Evolutionary conservation across 1,140 invertebrate species (phyloP).

Genomic region (Caenorhabditis elegans): WBcel235 BX284602.5:11337001-11337500

Average conservation of each 20-base stretch:
- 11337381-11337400: conserved; percentile 26
- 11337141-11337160: conserved; percentile 46
- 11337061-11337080: conserved; percentile 46
- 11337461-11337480: conserved; percentile 5
- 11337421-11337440: conserved; percentile 44
- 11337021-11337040: conserved; percentile 55
- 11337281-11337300: conserved; percentile 45
- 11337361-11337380: conserved; percentile 36
- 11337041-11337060: conserved; percentile 51
- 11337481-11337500: conserved; percentile 44
- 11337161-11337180: conserved; percentile 53
- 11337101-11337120: conserved; percentile 48
- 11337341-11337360: conserved; percentile 50
- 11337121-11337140: conserved; percentile 46
- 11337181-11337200: conserved; percentile 48
- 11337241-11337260: conserved; percentile 49
- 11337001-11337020: conserved; percentile 54
- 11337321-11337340: conserved; percentile 53
- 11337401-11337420: conserved; percentile 48
- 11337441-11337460: conserved; percentile 43
- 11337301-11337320: conserved; percentile 51
- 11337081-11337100: conserved; percentile 49
- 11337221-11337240: conserved; percentile 45
- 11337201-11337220: conserved; percentile 47
- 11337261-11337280: conserved; percentile 49